A percentile compares a stretch with the other conserved stretches of the same genome.
Evolutionary conservation across 2,888 invertebrate species (phyloP).

Genomic region (Dasysyrphus albostriatus): DNA sequence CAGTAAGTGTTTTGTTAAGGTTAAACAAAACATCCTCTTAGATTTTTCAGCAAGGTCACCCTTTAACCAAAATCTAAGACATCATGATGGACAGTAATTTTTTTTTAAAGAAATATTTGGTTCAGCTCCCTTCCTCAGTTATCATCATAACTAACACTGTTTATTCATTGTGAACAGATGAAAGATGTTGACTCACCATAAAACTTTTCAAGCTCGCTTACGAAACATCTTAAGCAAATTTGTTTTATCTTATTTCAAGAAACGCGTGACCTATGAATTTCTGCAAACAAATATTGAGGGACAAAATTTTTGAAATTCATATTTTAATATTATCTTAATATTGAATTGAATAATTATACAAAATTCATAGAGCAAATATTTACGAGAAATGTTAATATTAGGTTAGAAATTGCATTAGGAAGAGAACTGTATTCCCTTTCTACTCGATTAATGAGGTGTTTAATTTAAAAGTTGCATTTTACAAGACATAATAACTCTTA

Average conservation of each 20-base stretch:
- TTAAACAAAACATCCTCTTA: too few species aligned
- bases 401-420: too few species aligned
- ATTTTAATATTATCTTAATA: not conserved
- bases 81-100: not conserved
- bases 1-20: too few species aligned
- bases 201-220: slow-evolving; percentile 27
- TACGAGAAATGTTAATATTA: not conserved
- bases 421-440: too few species aligned
- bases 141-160: not conserved
- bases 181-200: slow-evolving; percentile 28
- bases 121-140: slow-evolving; percentile 4
- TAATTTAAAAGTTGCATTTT: too few species aligned
- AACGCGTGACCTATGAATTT: not conserved
- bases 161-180: slow-evolving; percentile 27
- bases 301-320: not conserved
- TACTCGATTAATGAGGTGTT: too few species aligned
- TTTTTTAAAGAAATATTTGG: slow-evolving; percentile 13
- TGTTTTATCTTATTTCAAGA: not conserved
- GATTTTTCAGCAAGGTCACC: not conserved
- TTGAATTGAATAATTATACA: not conserved
- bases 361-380: not conserved
- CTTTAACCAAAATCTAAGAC: not conserved
- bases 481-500: too few species aligned
- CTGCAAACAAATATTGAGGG: not conserved
- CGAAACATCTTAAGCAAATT: slow-evolving; percentile 9